These are phyloP conservation scores for Atrichornis clamosus DNA, from an alignment of 2,113 vertebrate genomes.

Conservation along the genomic window DNA sequence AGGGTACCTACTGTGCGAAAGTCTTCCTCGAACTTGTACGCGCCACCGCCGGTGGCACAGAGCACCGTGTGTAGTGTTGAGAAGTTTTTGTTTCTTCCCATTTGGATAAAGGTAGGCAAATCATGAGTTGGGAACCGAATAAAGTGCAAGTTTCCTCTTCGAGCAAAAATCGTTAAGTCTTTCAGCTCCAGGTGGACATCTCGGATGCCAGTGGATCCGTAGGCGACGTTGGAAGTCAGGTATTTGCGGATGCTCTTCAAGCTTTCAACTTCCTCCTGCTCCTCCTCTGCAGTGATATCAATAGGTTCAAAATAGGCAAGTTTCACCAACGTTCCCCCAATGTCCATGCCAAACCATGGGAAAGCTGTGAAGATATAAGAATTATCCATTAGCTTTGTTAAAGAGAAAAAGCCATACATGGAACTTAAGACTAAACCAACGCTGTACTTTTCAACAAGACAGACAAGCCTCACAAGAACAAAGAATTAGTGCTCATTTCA, in stretches of 20 bases:
- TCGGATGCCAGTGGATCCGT: conserved; percentile 81
- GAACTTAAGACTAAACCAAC: not conserved
- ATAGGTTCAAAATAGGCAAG: conserved; percentile 82
- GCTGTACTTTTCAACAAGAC: not conserved
- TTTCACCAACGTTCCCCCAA: conserved; percentile 81
- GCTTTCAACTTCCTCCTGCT: conserved; percentile 84
- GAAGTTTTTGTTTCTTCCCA: conserved; percentile 84
- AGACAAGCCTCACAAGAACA: not conserved
- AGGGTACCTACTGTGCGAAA: conserved; percentile 80
- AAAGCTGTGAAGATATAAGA: conserved; percentile 69
- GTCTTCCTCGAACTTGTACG: conserved; percentile 85
- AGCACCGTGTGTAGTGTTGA: conserved; percentile 84
- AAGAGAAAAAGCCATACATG: not conserved
- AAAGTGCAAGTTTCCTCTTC: conserved; percentile 83
- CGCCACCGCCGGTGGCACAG: conserved; percentile 82
- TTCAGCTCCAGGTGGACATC: conserved; percentile 83
- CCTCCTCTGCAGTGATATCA: conserved; percentile 83
- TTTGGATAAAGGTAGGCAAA: conserved; percentile 83
- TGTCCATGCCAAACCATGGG: conserved; percentile 86
- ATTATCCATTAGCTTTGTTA: not conserved
- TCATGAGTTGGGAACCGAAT: conserved; percentile 84
- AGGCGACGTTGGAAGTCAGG: conserved; percentile 81
- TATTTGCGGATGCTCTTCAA: conserved; percentile 84
- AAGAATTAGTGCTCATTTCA: not conserved
- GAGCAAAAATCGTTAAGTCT: conserved; percentile 76